Conservation (phyloP, 2,113 vertebrate species). For the Ramphastos sulfuratus region DNA sequence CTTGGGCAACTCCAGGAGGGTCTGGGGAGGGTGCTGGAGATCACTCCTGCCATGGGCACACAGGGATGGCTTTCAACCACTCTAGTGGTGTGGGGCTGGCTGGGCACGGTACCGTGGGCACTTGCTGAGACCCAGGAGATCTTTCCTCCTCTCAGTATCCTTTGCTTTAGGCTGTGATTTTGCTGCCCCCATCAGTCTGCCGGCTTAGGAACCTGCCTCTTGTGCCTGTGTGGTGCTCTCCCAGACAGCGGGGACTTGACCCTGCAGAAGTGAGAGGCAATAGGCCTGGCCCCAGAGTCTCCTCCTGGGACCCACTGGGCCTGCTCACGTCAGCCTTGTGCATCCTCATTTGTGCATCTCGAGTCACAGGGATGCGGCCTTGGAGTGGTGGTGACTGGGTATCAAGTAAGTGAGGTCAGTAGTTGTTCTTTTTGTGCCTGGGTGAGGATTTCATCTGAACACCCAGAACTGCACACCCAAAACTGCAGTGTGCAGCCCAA, state of each 20-base stretch:
- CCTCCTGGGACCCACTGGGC: neutral
- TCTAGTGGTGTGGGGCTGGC: fast-evolving
- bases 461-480: neutral
- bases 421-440: neutral
- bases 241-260: neutral
- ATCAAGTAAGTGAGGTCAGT: fast-evolving
- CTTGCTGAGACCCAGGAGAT: slow-evolving; percentile 13
- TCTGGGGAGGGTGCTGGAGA: neutral
- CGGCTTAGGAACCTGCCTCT: slow-evolving; percentile 35
- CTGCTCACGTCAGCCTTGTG: neutral
- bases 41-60: fast-evolving
- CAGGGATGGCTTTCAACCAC: neutral
- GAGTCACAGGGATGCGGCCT: neutral
- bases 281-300: neutral
- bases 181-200: slow-evolving; percentile 71
- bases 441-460: neutral
- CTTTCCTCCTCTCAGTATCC: neutral
- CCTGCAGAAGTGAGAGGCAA: neutral
- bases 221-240: neutral
- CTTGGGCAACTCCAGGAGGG: neutral
- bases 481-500: neutral
- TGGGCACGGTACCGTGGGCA: neutral
- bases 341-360: fast-evolving
- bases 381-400: neutral
- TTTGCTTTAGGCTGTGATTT: slow-evolving; percentile 66